Evolutionary conservation across 2,113 vertebrate species (phyloP).

Genomic region (Perccottus glenii): DNA sequence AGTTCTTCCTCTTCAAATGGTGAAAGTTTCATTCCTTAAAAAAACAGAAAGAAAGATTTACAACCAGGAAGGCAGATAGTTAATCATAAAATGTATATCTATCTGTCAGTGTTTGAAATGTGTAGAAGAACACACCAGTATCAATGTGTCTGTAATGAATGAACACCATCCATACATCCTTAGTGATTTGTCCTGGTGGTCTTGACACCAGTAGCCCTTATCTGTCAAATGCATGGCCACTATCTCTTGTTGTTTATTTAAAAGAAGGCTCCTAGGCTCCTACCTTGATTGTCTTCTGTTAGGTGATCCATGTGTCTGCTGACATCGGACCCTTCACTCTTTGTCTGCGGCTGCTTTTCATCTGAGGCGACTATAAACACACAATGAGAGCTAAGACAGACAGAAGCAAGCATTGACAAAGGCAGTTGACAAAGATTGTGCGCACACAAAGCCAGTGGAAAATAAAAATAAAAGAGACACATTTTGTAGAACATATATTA

Average conservation of each 20-base stretch:
- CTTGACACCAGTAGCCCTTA: slow-evolving; percentile 43
- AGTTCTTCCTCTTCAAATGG: slow-evolving; percentile 70
- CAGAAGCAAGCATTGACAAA: slow-evolving; percentile 9
- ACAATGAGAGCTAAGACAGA: slow-evolving; percentile 31
- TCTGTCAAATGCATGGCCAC: slow-evolving; percentile 36
- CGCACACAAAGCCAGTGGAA: not conserved
- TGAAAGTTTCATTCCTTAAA: slow-evolving; percentile 58
- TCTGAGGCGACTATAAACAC: slow-evolving; percentile 46
- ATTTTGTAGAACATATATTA: no score
- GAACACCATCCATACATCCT: not conserved
- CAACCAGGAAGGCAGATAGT: not conserved
- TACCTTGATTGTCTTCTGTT: slow-evolving; percentile 69
- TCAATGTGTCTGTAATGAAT: not conserved
- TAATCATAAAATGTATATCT: not conserved
- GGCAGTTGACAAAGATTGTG: slow-evolving; percentile 14
- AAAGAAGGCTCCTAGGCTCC: slow-evolving; percentile 39
- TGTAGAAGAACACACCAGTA: not conserved
- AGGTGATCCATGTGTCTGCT: slow-evolving; percentile 60
- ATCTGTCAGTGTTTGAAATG: not conserved
- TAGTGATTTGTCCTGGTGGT: slow-evolving; percentile 17
- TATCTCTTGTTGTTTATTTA: slow-evolving; percentile 25
- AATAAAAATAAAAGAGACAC: not conserved
- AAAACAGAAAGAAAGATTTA: not conserved
- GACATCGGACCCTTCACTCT: slow-evolving; percentile 66
- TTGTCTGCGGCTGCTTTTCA: slow-evolving; percentile 58